These are phyloP conservation scores for Cantharis rustica DNA, from an alignment of 2,888 invertebrate species.

Conservation along the genomic window DNA sequence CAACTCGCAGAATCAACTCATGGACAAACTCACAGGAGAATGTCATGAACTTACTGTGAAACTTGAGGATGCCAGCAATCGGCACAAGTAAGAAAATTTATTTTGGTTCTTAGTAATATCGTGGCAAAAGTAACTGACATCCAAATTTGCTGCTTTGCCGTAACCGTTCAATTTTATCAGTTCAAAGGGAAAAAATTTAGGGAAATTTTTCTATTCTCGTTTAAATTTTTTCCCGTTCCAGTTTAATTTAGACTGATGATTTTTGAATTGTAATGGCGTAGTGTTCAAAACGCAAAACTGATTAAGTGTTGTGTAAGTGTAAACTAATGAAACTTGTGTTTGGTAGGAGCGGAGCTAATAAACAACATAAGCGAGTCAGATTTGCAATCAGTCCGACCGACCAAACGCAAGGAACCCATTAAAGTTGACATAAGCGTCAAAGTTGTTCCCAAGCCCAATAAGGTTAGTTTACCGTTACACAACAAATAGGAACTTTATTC, in stretches of 20 bases:
- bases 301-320: background rate
- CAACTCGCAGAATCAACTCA: constrained; percentile 89
- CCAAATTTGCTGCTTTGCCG: background rate
- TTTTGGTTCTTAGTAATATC: constrained; percentile 7
- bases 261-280: background rate
- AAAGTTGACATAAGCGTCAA: constrained; percentile 80
- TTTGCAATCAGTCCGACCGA: constrained; percentile 55
- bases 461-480: constrained; percentile 51
- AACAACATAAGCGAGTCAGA: constrained; percentile 55
- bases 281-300: background rate
- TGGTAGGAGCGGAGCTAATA: constrained; percentile 54
- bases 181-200: background rate
- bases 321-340: constrained; percentile 48
- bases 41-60: constrained; percentile 87
- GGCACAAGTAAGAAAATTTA: constrained; percentile 77
- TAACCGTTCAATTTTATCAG: background rate
- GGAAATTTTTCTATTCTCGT: too few relatives aligned
- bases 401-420: constrained; percentile 69
- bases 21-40: constrained; percentile 89
- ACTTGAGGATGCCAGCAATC: constrained; percentile 85
- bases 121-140: background rate
- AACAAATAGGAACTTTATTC: background rate
- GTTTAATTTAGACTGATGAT: background rate
- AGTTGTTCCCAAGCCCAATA: constrained; percentile 66
- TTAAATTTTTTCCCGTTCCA: background rate